phyloP scores from a whole-genome alignment of 1,140 invertebrate genomes.

The Eufriesea mexicana region DNA sequence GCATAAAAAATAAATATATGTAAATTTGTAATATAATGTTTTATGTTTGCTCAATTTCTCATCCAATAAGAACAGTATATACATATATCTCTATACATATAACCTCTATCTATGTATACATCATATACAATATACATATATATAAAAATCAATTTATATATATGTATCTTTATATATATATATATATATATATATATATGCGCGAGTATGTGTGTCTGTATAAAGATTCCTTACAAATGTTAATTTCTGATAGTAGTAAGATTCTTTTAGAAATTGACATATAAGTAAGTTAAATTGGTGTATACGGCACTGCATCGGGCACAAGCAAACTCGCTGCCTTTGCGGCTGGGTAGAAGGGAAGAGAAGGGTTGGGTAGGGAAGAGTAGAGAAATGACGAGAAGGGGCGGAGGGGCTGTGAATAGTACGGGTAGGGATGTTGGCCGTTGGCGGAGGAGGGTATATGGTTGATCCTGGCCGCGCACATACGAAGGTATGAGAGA shows the following conservation, averaged over 20 bases:
- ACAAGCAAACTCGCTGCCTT: constrained; percentile 71
- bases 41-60: not conserved
- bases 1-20: not conserved
- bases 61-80: no score
- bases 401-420: constrained; percentile 36
- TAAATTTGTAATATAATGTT: not conserved
- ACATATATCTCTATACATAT: no score
- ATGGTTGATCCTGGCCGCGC: constrained; percentile 70
- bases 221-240: not conserved
- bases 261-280: not conserved
- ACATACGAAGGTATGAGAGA: constrained; percentile 37
- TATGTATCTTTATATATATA: no score
- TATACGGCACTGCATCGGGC: constrained; percentile 71
- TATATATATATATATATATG: no score
- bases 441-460: constrained; percentile 50
- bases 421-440: constrained; percentile 55
- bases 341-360: constrained; percentile 65
- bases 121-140: no score
- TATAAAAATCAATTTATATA: no score
- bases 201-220: no score
- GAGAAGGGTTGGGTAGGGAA: constrained; percentile 19
- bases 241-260: not conserved
- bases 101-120: no score
- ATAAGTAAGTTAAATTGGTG: constrained; percentile 7
- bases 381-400: constrained; percentile 34